A percentile compares a stretch with the other conserved stretches of the same genome.
Conservation (phyloP, 2,113 vertebrate genomes). For the Chelonoidis abingdonii region DNA sequence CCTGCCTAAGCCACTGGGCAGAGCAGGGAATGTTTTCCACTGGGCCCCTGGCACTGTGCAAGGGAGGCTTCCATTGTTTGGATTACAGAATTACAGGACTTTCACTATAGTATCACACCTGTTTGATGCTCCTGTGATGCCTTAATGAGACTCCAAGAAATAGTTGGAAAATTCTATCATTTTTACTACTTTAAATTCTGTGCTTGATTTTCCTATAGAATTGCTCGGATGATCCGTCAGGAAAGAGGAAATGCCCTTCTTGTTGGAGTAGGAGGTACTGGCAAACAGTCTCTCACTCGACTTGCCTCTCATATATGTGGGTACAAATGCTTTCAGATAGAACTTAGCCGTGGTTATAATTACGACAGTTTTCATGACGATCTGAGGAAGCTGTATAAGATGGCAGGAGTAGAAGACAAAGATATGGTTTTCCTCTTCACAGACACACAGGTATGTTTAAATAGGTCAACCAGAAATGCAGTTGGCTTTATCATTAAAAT, state of each 20-base stretch:
- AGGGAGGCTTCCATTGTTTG: too few species aligned
- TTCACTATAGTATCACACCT: neutral
- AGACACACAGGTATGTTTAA: conserved; percentile 85
- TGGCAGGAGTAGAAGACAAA: conserved; percentile 86
- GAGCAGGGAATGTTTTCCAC: neutral
- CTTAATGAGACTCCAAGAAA: neutral
- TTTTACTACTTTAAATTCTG: neutral
- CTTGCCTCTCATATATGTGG: conserved; percentile 88
- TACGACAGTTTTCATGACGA: conserved; percentile 90
- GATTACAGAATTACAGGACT: neutral
- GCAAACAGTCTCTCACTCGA: conserved; percentile 89
- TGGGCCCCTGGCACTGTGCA: neutral
- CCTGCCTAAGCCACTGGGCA: neutral
- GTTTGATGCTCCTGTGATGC: neutral
- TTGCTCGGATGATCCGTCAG: conserved; percentile 90
- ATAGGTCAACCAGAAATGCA: neutral
- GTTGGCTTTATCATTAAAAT: neutral
- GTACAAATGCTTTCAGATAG: conserved; percentile 89
- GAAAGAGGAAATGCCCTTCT: conserved; percentile 90
- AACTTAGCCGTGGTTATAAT: conserved; percentile 87
- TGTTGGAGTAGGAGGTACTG: conserved; percentile 90
- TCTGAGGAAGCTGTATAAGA: conserved; percentile 86
- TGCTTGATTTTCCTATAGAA: conserved; percentile 72
- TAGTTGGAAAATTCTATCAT: neutral
- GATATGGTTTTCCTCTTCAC: conserved; percentile 93